These are phyloP conservation scores for Tribolium madens DNA, from an alignment of 1,140 invertebrate genomes.

Conservation along the genomic window DNA sequence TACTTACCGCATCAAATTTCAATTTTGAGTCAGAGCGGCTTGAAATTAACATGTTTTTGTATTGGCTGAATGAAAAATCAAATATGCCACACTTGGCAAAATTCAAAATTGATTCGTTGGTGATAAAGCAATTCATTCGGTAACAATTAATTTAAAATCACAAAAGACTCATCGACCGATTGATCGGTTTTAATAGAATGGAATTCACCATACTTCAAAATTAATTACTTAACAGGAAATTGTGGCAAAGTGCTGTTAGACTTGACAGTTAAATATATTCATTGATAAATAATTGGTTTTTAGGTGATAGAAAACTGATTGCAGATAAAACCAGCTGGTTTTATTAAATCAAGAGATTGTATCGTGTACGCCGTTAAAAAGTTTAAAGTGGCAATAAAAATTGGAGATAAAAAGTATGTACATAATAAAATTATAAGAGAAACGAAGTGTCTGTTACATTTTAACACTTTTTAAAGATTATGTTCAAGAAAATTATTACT, in stretches of 20 bases:
- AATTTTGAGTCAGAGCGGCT: neutral
- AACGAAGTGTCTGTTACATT: neutral
- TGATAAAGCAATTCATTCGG: constrained; percentile 19
- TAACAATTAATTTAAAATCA: constrained; percentile 33
- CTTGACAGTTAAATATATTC: constrained; percentile 1
- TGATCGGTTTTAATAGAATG: constrained; percentile 25
- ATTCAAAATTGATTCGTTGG: constrained; percentile 28
- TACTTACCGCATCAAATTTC: neutral
- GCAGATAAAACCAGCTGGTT: neutral
- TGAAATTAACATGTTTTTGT: constrained; percentile 33
- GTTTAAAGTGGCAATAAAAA: constrained; percentile 29
- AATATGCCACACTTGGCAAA: constrained; percentile 23
- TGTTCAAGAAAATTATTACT: constrained; percentile 2
- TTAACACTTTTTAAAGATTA: constrained; percentile 15
- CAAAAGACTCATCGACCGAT: constrained; percentile 31
- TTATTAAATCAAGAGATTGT: constrained; percentile 10
- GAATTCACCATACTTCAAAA: constrained; percentile 30
- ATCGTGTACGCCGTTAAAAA: constrained; percentile 21
- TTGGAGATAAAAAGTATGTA: constrained; percentile 23
- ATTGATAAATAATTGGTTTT: constrained; percentile 18
- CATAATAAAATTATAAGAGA: constrained; percentile 18
- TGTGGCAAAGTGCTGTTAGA: constrained; percentile 1
- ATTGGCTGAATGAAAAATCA: constrained; percentile 7
- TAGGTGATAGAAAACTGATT: neutral
- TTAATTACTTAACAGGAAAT: constrained; percentile 29